Conservation (phyloP, 2,797 vertebrate genomes). For the Darevskia mixta region DNA sequence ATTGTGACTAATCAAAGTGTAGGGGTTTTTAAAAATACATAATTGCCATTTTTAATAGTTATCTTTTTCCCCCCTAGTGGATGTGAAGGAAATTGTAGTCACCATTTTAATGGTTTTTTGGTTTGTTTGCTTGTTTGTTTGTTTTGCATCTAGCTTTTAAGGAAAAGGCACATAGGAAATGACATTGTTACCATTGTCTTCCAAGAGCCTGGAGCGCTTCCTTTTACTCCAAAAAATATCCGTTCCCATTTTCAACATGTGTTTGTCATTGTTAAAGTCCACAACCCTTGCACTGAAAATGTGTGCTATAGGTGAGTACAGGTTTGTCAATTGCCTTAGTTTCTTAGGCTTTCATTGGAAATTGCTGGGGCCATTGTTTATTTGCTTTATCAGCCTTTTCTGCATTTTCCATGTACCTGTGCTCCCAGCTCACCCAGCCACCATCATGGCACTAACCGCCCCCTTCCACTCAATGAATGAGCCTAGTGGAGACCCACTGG, state of each 20-base stretch:
- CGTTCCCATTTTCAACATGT: conserved; percentile 98
- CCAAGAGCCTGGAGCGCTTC: conserved; percentile 97
- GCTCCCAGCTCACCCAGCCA: no score
- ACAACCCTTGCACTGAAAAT: conserved; percentile 95
- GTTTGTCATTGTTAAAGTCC: conserved; percentile 97
- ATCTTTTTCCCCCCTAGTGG: neutral
- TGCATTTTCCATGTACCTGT: neutral
- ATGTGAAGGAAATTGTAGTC: conserved; percentile 4
- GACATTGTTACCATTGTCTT: conserved; percentile 99
- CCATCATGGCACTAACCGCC: no score
- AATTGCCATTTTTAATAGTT: neutral
- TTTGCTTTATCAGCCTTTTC: neutral
- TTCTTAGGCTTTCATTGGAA: conserved; percentile 19
- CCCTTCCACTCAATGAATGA: no score
- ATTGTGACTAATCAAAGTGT: neutral
- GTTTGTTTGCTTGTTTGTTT: conserved; percentile 45
- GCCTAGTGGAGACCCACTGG: no score
- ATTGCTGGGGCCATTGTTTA: neutral
- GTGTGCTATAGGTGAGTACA: conserved; percentile 95
- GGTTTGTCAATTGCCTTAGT: conserved; percentile 26
- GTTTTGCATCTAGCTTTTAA: conserved; percentile 86
- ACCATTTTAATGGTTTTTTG: conserved; percentile 60
- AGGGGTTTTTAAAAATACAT: neutral
- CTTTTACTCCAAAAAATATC: conserved; percentile 97
- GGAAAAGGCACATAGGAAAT: conserved; percentile 98